phyloP scores from a whole-genome alignment of 2,113 vertebrate species.

The Camelus dromedarius region DNA sequence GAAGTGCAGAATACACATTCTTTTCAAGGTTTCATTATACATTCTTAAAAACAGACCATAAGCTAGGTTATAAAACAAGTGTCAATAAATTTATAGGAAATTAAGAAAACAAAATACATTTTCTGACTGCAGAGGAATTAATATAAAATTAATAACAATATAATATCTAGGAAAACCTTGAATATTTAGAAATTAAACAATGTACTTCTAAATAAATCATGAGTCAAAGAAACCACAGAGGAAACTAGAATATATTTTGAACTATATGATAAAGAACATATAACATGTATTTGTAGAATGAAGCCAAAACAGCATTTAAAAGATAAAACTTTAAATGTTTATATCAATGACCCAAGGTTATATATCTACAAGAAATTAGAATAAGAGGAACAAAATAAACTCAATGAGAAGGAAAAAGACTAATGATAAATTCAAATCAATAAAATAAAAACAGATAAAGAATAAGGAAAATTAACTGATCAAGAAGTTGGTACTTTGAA shows the following conservation, averaged over 20 bases:
- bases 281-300: neutral
- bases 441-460: neutral
- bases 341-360: neutral
- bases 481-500: constrained; percentile 35
- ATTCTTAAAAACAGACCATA: neutral
- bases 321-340: constrained; percentile 22
- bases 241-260: constrained; percentile 42
- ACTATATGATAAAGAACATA: neutral
- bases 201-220: constrained; percentile 43
- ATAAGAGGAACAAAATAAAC: neutral
- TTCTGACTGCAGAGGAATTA: neutral
- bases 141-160: constrained; percentile 53
- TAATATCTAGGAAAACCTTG: neutral
- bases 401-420: neutral
- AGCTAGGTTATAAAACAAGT: neutral
- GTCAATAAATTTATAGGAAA: neutral
- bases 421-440: neutral
- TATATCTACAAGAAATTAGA: neutral
- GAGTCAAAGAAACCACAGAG: neutral
- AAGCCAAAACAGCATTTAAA: neutral
- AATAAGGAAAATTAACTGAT: neutral
- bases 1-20: neutral
- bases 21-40: neutral
- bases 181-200: constrained; percentile 48
- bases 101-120: neutral